Conservation (phyloP, 2,797 vertebrate species). For the Centropyge bicolor region DNA sequence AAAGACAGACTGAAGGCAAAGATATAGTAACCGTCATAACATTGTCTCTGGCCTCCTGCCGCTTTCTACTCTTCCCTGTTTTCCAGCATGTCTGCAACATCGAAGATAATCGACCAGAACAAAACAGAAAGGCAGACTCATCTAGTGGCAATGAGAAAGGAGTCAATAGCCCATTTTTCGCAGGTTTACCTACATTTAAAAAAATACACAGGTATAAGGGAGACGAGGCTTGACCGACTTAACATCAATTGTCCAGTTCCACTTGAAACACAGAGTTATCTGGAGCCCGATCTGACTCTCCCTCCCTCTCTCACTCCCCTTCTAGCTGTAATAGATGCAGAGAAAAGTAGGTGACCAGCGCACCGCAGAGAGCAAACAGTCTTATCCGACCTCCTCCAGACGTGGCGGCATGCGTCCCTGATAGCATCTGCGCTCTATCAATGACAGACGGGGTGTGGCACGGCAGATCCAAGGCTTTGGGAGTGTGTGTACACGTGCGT, state of each 20-base stretch:
- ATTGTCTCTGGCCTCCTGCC: too few species aligned
- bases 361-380: slow-evolving; percentile 67
- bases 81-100: too few species aligned
- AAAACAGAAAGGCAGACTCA: too few species aligned
- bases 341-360: slow-evolving; percentile 50
- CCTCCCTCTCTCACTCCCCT: slow-evolving; percentile 1
- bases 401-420: slow-evolving; percentile 53
- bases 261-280: slow-evolving; percentile 32
- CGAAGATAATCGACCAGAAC: too few species aligned
- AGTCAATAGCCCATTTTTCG: too few species aligned
- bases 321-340: slow-evolving; percentile 40
- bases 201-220: too few species aligned
- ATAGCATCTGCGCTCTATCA: slow-evolving; percentile 81
- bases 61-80: too few species aligned
- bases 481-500: slow-evolving; percentile 40
- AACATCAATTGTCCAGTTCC: slow-evolving; percentile 13
- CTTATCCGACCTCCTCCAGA: slow-evolving; percentile 54
- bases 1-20: too few species aligned
- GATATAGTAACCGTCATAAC: too few species aligned
- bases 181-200: too few species aligned
- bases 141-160: too few species aligned
- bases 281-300: slow-evolving; percentile 33
- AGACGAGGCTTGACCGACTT: not conserved
- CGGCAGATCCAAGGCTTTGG: slow-evolving; percentile 43
- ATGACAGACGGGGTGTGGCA: slow-evolving; percentile 70